A percentile compares a stretch with the other conserved stretches of the same genome.
phyloP scores from a whole-genome alignment of 2,113 vertebrate genomes.

The Cyanoliseus patagonus region DNA sequence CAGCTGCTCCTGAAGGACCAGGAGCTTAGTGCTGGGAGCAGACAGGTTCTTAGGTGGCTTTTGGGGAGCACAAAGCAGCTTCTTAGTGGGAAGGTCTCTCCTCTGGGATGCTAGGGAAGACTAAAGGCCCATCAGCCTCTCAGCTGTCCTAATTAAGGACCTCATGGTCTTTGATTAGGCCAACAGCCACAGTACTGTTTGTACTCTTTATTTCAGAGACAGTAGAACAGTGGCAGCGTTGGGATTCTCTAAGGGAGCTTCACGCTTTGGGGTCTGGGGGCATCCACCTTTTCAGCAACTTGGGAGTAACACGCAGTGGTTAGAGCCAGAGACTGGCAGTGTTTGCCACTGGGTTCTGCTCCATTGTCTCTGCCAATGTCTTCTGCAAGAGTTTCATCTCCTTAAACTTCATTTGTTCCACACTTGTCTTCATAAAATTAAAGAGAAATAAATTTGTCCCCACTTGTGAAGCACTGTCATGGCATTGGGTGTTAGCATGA shows the following conservation, averaged over 20 bases:
- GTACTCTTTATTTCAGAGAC: background rate
- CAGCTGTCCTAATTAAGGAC: background rate
- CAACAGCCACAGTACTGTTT: background rate
- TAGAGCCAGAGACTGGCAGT: background rate
- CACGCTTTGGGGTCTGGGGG: background rate
- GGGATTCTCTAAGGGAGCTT: background rate
- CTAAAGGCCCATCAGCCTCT: background rate
- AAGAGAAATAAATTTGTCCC: background rate
- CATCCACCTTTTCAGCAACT: background rate
- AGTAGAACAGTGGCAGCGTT: background rate
- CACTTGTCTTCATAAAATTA: background rate
- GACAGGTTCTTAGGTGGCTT: background rate
- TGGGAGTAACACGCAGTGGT: background rate
- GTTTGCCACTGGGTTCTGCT: background rate
- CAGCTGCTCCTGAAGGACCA: background rate
- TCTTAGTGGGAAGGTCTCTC: background rate
- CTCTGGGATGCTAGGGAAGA: background rate
- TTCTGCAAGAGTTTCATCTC: background rate
- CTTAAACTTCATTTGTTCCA: background rate
- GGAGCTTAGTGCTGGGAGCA: background rate
- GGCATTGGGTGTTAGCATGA: background rate
- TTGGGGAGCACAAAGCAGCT: background rate
- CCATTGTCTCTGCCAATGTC: background rate
- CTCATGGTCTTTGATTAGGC: background rate
- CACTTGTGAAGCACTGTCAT: background rate